Evolutionary conservation across 2,888 invertebrate genomes (phyloP), one percentile per base, ranked within the genome.

Genomic region (Drosophila kuntzei): DNA sequence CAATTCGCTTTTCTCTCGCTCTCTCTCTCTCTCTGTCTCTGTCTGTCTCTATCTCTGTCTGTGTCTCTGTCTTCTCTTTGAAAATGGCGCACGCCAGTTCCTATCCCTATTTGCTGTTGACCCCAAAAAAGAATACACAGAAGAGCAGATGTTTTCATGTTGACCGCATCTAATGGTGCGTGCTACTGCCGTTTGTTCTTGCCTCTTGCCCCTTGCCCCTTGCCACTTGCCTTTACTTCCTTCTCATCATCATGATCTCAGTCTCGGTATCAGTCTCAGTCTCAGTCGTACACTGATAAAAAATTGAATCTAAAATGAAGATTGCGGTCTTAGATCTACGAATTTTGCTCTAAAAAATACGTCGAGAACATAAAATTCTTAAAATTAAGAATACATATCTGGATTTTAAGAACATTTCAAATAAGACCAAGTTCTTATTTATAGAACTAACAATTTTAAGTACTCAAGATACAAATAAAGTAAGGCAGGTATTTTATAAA

Each of bases 121-220:
- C 83, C 88, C 77, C 82, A 34, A 20, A 14, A 43, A 61, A 32
- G 50, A 68, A 68, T 58, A 77, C 71, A 80, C 59, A 53, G 73
- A 73, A 65, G 79, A 79, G 90, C 90, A 90, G 90, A 90, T 90
- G 90, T 90, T 90, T 90, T 80, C 72, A 67, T 75, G 79, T 87
- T 90, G 90, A 90, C 90, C 90, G 88, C 90, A 90, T 90, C 90
- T 90, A 91, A 90, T 90, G 90, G 90, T 89, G 90, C 90, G 91
- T 91, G 90, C 90, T 90, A 90, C 90, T 85, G 90, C 77, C 78
- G 73, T 80, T 76, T 83, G 79, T 63, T 78, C 67, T 66, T 74
- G 71, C 69, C 47, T 68, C 66, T 51, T 67, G 67, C 78, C 53
- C 7, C 44, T 58, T 76, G 59, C 50, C 50, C 20, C 57, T 60